phyloP scores from a whole-genome alignment of 2,888 invertebrate species.

The Clistopyga incitator region DNA sequence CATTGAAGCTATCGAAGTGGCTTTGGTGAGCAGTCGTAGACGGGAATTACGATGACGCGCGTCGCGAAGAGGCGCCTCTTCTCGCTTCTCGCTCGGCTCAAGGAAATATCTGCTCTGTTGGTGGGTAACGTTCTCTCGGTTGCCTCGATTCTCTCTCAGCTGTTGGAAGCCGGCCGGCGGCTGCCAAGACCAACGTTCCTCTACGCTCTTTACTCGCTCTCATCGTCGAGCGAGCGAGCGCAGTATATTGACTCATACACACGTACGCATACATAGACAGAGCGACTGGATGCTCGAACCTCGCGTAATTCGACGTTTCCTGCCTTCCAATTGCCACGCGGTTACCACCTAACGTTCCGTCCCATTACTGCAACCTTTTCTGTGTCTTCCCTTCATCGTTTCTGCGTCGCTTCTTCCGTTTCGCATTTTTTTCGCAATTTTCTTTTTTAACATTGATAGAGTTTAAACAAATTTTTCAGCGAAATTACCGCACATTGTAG shows the following conservation, averaged over 20 bases:
- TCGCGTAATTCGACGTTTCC: conserved; percentile 67
- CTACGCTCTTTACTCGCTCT: conserved; percentile 51
- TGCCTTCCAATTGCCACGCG: conserved; percentile 64
- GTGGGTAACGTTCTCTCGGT: conserved; percentile 55
- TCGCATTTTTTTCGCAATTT: neutral
- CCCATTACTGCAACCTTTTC: conserved; percentile 11
- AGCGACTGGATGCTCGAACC: conserved; percentile 54
- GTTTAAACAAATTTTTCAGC: no score
- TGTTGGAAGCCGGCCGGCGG: conserved; percentile 66
- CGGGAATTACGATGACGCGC: conserved; percentile 54
- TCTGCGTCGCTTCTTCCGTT: neutral
- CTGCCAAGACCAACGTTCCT: conserved; percentile 47
- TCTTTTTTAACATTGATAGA: no score
- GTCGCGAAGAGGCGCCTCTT: conserved; percentile 25
- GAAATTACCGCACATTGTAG: no score
- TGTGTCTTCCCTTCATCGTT: neutral
- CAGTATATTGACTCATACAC: conserved; percentile 33
- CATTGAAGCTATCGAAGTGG: neutral
- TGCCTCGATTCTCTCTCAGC: conserved; percentile 54
- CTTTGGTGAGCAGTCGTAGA: conserved; percentile 10
- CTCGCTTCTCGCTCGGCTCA: conserved; percentile 30
- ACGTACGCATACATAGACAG: conserved; percentile 6
- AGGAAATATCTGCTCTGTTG: conserved; percentile 62
- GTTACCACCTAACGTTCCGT: conserved; percentile 50
- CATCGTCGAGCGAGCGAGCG: conserved; percentile 34